Evolutionary conservation across 2,888 invertebrate genomes (phyloP).

Genomic region (Zeuzera pyrina): DNA sequence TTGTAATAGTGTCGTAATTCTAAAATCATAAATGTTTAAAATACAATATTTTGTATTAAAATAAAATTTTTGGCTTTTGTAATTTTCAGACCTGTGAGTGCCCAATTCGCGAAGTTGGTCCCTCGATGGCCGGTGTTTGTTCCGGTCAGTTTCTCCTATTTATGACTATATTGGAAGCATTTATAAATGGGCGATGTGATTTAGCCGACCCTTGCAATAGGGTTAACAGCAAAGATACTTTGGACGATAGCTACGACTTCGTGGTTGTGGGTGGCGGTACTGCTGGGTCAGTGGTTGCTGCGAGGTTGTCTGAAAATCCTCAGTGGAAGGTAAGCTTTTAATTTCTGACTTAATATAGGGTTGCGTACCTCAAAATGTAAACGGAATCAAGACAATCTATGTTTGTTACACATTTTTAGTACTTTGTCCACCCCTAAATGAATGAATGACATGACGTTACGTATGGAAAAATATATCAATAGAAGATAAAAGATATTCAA

Average conservation of each 20-base stretch:
- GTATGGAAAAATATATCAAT: too few relatives aligned
- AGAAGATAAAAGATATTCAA: too few relatives aligned
- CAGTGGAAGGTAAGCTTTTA: slow-evolving; percentile 75
- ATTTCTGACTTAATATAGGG: too few relatives aligned
- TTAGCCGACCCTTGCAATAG: slow-evolving; percentile 75
- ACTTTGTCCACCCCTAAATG: too few relatives aligned
- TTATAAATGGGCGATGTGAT: slow-evolving; percentile 72
- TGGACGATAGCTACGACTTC: slow-evolving; percentile 75
- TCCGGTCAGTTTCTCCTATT: slow-evolving; percentile 75
- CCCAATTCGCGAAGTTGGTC: slow-evolving; percentile 68
- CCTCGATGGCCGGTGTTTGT: slow-evolving; percentile 71
- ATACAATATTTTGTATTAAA: too few relatives aligned
- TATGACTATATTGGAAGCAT: slow-evolving; percentile 77
- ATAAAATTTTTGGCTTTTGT: background rate
- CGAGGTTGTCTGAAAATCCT: slow-evolving; percentile 75
- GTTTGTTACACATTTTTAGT: too few relatives aligned
- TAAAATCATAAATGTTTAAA: too few relatives aligned
- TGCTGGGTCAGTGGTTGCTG: slow-evolving; percentile 77
- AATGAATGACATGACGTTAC: too few relatives aligned
- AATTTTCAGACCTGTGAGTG: slow-evolving; percentile 69
- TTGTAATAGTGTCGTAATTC: too few relatives aligned
- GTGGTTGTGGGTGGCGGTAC: slow-evolving; percentile 79
- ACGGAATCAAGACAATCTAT: too few relatives aligned
- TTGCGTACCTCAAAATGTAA: too few relatives aligned
- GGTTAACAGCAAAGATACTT: slow-evolving; percentile 46